Conservation (phyloP, 2,113 vertebrate genomes). For the Sceloporus tristichus region DNA sequence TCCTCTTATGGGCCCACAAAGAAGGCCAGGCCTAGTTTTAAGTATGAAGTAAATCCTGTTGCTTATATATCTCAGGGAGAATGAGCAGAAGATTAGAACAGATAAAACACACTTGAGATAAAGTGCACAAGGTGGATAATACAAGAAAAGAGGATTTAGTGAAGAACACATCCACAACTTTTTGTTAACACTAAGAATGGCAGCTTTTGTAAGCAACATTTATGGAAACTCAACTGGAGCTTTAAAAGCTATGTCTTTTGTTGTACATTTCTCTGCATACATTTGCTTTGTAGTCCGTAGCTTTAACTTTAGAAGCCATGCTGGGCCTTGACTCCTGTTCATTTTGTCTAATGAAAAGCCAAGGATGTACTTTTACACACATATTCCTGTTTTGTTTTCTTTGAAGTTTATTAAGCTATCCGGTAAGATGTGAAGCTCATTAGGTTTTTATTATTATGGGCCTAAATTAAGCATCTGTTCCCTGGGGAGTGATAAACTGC, state of each 20-base stretch:
- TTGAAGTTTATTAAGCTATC: constrained; percentile 92
- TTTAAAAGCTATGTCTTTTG: constrained; percentile 96
- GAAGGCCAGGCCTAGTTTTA: constrained; percentile 89
- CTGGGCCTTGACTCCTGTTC: constrained; percentile 89
- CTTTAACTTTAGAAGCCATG: constrained; percentile 90
- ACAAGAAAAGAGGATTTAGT: constrained; percentile 99
- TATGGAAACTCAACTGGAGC: constrained; percentile 93
- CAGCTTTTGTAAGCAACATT: constrained; percentile 92
- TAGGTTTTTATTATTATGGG: constrained; percentile 91
- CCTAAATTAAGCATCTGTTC: constrained; percentile 90
- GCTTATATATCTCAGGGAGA: constrained; percentile 88
- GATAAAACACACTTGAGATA: constrained; percentile 98
- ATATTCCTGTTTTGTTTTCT: constrained; percentile 87
- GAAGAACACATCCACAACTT: constrained; percentile 97
- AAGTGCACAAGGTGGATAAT: constrained; percentile 98
- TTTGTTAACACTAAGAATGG: constrained; percentile 94
- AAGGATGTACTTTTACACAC: constrained; percentile 90
- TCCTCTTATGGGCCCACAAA: constrained; percentile 86
- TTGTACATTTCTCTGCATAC: constrained; percentile 98
- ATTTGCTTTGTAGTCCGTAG: constrained; percentile 90
- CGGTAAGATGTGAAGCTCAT: constrained; percentile 86
- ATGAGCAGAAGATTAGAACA: constrained; percentile 94
- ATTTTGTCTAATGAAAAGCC: constrained; percentile 88
- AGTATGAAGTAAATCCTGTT: constrained; percentile 94
- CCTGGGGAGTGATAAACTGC: constrained; percentile 87